Evolutionary conservation across 2,797 vertebrate species (phyloP).

Genomic region (Thalassophryne amazonica): DNA sequence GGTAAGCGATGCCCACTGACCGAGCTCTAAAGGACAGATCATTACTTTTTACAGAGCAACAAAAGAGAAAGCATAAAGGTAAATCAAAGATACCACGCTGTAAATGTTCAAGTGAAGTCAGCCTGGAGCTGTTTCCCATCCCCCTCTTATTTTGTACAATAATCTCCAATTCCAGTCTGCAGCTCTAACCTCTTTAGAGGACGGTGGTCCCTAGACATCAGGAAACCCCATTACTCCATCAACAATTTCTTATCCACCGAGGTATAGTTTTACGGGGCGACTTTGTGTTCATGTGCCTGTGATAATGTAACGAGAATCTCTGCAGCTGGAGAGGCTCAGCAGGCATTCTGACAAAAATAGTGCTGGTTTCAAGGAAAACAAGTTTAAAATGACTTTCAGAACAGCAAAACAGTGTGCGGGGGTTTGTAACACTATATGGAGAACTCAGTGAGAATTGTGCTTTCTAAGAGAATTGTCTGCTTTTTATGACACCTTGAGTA

Average conservation of each 20-base stretch:
- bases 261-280: constrained; percentile 59
- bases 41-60: constrained; percentile 51
- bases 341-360: no score
- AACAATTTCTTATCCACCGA: constrained; percentile 48
- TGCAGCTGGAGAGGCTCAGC: constrained; percentile 16
- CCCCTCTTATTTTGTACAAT: constrained; percentile 25
- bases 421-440: no score
- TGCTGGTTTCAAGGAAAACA: no score
- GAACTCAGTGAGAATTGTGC: no score
- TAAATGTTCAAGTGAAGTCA: constrained; percentile 32
- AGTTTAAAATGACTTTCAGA: no score
- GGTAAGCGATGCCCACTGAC: constrained; percentile 54
- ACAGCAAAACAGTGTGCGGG: no score
- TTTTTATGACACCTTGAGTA: no score
- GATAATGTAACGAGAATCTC: constrained; percentile 52
- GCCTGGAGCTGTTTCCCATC: constrained; percentile 37
- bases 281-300: constrained; percentile 10
- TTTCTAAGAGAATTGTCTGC: no score
- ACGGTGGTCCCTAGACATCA: constrained; percentile 65
- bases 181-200: constrained; percentile 72
- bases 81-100: constrained; percentile 32
- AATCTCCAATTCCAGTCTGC: constrained; percentile 55
- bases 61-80: constrained; percentile 7
- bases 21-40: constrained; percentile 56
- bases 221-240: constrained; percentile 68